Percentiles rank a stretch among this genome's conserved stretches.
phyloP scores from a whole-genome alignment of 2,113 vertebrate species.

The Bagarius yarrelli region DNA sequence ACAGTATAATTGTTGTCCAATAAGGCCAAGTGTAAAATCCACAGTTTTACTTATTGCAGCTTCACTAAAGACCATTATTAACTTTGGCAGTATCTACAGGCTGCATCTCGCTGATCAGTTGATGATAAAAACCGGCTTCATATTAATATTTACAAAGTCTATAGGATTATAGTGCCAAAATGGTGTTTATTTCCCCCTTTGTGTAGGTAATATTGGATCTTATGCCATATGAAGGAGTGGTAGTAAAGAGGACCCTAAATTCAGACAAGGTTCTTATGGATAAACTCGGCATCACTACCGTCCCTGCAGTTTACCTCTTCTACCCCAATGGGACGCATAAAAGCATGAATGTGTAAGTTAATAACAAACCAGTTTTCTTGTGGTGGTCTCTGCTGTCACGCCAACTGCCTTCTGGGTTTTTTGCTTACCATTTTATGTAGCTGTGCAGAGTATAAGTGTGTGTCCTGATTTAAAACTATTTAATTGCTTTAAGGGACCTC shows the following conservation, averaged over 20 bases:
- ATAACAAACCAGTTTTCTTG: background rate
- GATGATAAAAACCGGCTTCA: background rate
- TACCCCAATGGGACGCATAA: constrained; percentile 82
- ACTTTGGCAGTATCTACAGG: background rate
- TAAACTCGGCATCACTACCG: constrained; percentile 70
- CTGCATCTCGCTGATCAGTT: background rate
- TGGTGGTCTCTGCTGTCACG: background rate
- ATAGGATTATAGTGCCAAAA: background rate
- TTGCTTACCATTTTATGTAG: background rate
- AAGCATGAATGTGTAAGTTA: constrained; percentile 76
- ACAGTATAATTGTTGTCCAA: background rate
- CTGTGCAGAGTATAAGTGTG: background rate
- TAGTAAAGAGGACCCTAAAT: constrained; percentile 74
- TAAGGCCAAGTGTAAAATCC: background rate
- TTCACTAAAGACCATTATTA: background rate
- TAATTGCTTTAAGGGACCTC: background rate
- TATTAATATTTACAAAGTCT: no score
- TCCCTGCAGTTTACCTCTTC: constrained; percentile 82
- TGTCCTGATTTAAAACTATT: background rate
- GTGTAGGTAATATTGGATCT: constrained; percentile 87
- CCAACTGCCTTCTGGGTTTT: background rate
- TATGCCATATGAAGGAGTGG: constrained; percentile 77
- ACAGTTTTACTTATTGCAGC: background rate
- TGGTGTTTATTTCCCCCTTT: constrained; percentile 1
- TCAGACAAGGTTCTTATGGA: constrained; percentile 75